Evolutionary conservation across 2,797 vertebrate genomes (phyloP).

Genomic region (Esox masquinongy): DNA sequence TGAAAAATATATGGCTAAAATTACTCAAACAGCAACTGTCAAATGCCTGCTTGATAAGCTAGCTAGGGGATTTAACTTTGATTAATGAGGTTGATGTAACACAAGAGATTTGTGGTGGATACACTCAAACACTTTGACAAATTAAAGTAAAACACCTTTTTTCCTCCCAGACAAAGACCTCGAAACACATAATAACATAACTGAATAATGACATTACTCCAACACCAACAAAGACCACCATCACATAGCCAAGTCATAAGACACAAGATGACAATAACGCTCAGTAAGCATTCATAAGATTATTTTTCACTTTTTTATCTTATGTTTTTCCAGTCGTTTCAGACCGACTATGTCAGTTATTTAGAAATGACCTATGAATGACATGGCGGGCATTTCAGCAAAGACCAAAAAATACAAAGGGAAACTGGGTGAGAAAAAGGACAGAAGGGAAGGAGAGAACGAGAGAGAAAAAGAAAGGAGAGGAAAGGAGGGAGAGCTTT

Average conservation of each 20-base stretch:
- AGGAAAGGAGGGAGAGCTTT: background rate
- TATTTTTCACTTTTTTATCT: background rate
- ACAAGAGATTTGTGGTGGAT: background rate
- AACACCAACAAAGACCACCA: background rate
- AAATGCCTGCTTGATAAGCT: constrained; percentile 24
- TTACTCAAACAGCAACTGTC: constrained; percentile 17
- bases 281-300: background rate
- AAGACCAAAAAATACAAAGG: background rate
- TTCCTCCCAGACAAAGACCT: no score
- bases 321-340: background rate
- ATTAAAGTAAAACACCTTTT: background rate
- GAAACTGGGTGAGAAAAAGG: background rate
- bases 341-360: background rate
- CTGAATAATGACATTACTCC: no score
- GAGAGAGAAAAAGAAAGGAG: background rate
- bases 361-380: no score
- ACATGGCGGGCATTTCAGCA: background rate
- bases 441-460: background rate
- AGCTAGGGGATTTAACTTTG: constrained; percentile 24
- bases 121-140: background rate
- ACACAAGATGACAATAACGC: background rate
- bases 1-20: constrained; percentile 26
- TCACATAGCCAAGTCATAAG: background rate
- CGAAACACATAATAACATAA: no score
- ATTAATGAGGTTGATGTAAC: background rate